Percentiles rank a stretch among this genome's conserved stretches.
These are phyloP conservation scores for Enteromius viviparus DNA, from an alignment of 2,797 vertebrate genomes.

Conservation along the genomic window DNA sequence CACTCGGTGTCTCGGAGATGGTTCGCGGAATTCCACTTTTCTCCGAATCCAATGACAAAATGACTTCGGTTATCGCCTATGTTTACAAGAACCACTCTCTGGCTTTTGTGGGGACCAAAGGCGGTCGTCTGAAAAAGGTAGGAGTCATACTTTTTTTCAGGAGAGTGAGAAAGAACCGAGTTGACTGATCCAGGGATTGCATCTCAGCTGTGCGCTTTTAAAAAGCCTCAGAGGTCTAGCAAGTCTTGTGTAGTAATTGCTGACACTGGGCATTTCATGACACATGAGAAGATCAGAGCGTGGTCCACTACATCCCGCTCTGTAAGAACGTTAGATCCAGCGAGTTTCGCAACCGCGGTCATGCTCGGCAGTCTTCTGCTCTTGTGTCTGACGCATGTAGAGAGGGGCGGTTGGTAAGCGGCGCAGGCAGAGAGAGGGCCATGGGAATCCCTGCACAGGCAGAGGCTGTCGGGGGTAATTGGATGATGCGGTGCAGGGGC, in stretches of 20 bases:
- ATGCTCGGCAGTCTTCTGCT: slow-evolving; percentile 9
- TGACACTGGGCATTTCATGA: slow-evolving; percentile 16
- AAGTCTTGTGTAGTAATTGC: slow-evolving; percentile 31
- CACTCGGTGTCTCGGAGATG: slow-evolving; percentile 96
- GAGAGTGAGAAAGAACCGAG: background rate
- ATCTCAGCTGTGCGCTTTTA: background rate
- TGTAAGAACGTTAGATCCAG: slow-evolving; percentile 15
- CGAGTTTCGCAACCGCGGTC: background rate
- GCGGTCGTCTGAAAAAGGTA: slow-evolving; percentile 96
- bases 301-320: slow-evolving; percentile 2
- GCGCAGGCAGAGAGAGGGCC: slow-evolving; percentile 56
- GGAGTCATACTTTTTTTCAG: slow-evolving; percentile 59
- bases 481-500: slow-evolving; percentile 71
- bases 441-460: slow-evolving; percentile 50
- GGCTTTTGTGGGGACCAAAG: slow-evolving; percentile 96
- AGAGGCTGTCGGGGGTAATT: slow-evolving; percentile 69
- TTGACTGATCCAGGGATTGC: background rate
- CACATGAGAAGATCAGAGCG: slow-evolving; percentile 36
- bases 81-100: slow-evolving; percentile 99
- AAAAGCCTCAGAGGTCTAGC: background rate
- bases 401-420: slow-evolving; percentile 51
- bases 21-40: slow-evolving; percentile 91
- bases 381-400: slow-evolving; percentile 14
- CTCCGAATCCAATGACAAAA: slow-evolving; percentile 90
- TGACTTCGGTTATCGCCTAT: slow-evolving; percentile 95